Base-by-base conservation (phyloP, 2,888 invertebrate species). In the Hirudinaria manillensis region DNA sequence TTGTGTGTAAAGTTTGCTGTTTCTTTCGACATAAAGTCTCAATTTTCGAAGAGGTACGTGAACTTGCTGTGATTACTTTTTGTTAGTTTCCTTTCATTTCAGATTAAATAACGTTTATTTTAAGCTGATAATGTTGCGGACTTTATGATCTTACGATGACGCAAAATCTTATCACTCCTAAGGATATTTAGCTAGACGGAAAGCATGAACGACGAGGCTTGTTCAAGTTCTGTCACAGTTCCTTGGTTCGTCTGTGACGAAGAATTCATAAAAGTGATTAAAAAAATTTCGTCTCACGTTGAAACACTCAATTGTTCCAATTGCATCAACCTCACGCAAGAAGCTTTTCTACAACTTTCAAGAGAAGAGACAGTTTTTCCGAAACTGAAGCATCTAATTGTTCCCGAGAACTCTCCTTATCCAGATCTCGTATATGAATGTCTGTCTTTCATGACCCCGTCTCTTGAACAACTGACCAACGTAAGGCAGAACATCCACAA, bases 391-490 rank as follows among this genome's bases (percentile, higher is more conserved):
- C 74, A 65, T 32, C 75, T 79, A 32, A 27, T 56, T 21, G 73
- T 79, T 24, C 79, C 79, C 3, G 67, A 75, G 3, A 67, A 56
- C 21, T 61, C 72, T 19, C 34, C 75, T 21, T 76, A 75, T 45
- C 75, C 77, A 13, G 75, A 76, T 38, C 67, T 75, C 21, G 76
- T 79, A 2, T 78, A 75, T 70, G 77, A 74, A 45, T 77, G 76
- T 24, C 75, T 79, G 53, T 74, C 77, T 34, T 66, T 70, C 1
- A 51, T 72, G 55, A 70, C 38, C 13, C 79, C 78, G 4, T 55
- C 68, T 29, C 75, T 79, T 13, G 77, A 79, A 61, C 76, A 77
- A 55, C 38, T 79, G 36, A 71, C 76, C n/a, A 78, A 79, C 53
- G 73, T 79, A 4, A 61, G 75, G 24, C 70, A 76, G 13, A 78